Evolutionary conservation across 2,797 vertebrate genomes (phyloP), one percentile per base, ranked within the genome.

Genomic region (Sebastes diaconus): DNA sequence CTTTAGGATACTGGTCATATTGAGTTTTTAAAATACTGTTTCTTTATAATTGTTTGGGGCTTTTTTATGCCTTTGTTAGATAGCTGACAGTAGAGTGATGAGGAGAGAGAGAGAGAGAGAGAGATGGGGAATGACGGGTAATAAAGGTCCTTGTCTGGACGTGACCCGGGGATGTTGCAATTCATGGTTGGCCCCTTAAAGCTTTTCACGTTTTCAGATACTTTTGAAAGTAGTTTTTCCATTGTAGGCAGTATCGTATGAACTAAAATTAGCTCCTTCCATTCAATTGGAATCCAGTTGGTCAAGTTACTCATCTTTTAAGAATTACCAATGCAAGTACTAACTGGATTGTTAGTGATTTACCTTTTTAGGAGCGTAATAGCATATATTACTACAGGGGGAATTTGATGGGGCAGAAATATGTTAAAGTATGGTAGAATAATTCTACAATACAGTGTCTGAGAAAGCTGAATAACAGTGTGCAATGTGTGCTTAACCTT

Each of bases 81-180:
- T 24, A 32, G 4, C 8, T 2, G 4, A 59, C 7, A 42, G 64
- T 2, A 27, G 39, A 34, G 11, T 2, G 11, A 46, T 27, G 29
- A 60, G 5, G 46, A 39, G 4, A 32, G 13, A 68, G 57, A 59
- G 42, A 36, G 3, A 30, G 12, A 68, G 57, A 60, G 29, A 6
- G 6, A 39, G 27, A 11, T 4, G 12, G 3, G 13, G 6, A 74
- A 2, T 0, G 30, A 34, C 9, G 2, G 3, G 2, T 2, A 36
- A 22, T 7, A 50, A 22, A 52, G 27, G 24, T 22, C 24, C 20
- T 11, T 18, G 61, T 24, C 42, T 13, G 6, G 16, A 61, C 13
- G n/a, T 18, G 24, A 39, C 22, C 39, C 1, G 12, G 1, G 27
- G 14, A 63, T 11, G 30, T 63, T 39, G 36, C 36, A 0, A 14